Evolutionary conservation across 2,113 vertebrate species (phyloP).

Genomic region (Ornithorhynchus anatinus): DNA sequence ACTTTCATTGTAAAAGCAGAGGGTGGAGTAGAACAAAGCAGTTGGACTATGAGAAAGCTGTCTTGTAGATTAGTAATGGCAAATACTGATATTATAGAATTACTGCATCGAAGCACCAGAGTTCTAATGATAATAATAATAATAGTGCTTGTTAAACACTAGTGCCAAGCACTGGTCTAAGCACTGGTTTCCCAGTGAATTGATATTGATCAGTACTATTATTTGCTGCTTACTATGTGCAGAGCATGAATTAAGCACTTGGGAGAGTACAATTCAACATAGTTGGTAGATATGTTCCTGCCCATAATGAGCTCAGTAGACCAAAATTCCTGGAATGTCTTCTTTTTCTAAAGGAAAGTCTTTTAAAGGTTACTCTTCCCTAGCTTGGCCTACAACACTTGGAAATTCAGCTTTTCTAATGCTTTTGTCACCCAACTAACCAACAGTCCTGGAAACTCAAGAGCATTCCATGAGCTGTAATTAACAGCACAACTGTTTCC

Average conservation of each 20-base stretch:
- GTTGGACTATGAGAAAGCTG: background rate
- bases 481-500: background rate
- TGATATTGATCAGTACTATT: no score
- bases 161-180: no score
- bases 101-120: background rate
- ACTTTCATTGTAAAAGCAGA: background rate
- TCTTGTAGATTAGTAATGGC: background rate
- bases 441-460: background rate
- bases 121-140: no score
- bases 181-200: slow-evolving; percentile 4
- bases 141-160: no score
- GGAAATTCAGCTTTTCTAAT: slow-evolving; percentile 2
- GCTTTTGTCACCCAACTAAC: background rate
- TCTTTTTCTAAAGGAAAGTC: slow-evolving; percentile 19
- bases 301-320: background rate
- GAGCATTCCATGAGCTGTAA: background rate
- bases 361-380: slow-evolving; percentile 28
- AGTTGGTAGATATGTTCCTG: no score
- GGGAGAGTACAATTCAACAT: no score
- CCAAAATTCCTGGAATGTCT: background rate
- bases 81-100: background rate
- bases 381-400: background rate
- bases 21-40: background rate
- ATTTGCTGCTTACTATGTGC: no score
- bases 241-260: no score